phyloP scores from a whole-genome alignment of 2,888 invertebrate species.

The Orchesella flavescens region DNA sequence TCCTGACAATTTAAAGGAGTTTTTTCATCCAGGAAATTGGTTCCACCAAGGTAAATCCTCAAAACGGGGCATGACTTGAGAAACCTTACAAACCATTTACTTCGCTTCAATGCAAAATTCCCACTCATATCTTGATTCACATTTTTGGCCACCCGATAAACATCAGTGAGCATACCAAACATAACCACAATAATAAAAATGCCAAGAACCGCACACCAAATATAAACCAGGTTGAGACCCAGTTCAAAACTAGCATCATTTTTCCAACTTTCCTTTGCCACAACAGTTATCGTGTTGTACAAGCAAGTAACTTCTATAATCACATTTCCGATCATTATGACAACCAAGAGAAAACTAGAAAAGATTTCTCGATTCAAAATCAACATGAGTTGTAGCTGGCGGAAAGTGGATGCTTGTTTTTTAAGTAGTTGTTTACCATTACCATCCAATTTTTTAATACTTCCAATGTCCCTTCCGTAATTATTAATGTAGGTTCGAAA shows the following conservation, averaged over 20 bases:
- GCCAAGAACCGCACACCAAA: neutral
- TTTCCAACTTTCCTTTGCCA: too few species aligned
- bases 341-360: too few species aligned
- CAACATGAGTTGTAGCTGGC: too few species aligned
- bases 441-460: too few species aligned
- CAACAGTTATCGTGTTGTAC: too few species aligned
- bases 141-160: neutral
- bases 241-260: neutral
- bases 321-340: too few species aligned
- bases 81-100: slow-evolving; percentile 13
- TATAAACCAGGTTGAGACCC: slow-evolving; percentile 8
- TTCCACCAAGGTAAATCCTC: slow-evolving; percentile 9
- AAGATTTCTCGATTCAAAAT: too few species aligned
- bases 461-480: neutral
- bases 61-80: slow-evolving; percentile 11
- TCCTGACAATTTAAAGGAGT: slow-evolving; percentile 14
- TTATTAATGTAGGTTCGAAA: neutral
- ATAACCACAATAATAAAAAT: neutral
- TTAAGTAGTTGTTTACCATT: too few species aligned
- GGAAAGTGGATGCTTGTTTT: too few species aligned
- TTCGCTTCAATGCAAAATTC: neutral
- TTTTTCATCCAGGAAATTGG: slow-evolving; percentile 9
- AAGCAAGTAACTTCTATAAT: too few species aligned
- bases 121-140: neutral
- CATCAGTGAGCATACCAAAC: slow-evolving; percentile 1